These are phyloP conservation scores for Diplogasteroides magnus DNA, from an alignment of 1,140 invertebrate genomes.

Conservation along the genomic window DNA sequence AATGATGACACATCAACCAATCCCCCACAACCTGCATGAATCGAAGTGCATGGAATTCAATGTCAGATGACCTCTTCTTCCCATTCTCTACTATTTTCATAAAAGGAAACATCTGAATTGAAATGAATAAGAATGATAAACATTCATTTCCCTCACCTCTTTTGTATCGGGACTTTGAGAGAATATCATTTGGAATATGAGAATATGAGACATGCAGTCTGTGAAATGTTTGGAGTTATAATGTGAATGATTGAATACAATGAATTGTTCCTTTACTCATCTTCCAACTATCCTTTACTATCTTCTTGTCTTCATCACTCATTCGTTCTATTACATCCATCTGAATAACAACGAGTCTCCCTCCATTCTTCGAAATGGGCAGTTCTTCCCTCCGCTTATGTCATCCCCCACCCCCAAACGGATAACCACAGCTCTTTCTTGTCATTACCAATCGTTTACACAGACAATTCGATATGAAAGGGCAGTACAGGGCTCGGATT, in stretches of 20 bases:
- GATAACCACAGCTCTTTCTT: too few relatives aligned
- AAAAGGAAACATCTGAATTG: slow-evolving; percentile 29
- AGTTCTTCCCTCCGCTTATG: too few relatives aligned
- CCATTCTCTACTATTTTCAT: slow-evolving; percentile 16
- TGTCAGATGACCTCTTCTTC: slow-evolving; percentile 14
- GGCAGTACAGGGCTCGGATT: too few relatives aligned
- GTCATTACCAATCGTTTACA: too few relatives aligned
- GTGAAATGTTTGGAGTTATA: too few relatives aligned
- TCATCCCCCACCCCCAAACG: too few relatives aligned
- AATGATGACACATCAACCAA: neutral
- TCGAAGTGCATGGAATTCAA: slow-evolving; percentile 22
- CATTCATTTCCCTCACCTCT: neutral
- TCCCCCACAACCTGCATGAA: slow-evolving; percentile 29
- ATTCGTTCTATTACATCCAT: slow-evolving; percentile 14
- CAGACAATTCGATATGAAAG: too few relatives aligned
- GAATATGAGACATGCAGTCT: slow-evolving; percentile 25
- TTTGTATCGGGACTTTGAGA: slow-evolving; percentile 25
- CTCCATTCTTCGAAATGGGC: too few relatives aligned
- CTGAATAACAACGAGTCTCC: slow-evolving; percentile 8
- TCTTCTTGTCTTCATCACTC: slow-evolving; percentile 16
- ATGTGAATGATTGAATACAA: too few relatives aligned
- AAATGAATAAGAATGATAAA: slow-evolving; percentile 1
- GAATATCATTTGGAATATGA: slow-evolving; percentile 30
- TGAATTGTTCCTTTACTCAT: slow-evolving; percentile 14
- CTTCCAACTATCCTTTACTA: slow-evolving; percentile 9